Evolutionary conservation across 2,888 invertebrate genomes (phyloP), one percentile per base, ranked within the genome.

Genomic region (Laspeyria flexula): DNA sequence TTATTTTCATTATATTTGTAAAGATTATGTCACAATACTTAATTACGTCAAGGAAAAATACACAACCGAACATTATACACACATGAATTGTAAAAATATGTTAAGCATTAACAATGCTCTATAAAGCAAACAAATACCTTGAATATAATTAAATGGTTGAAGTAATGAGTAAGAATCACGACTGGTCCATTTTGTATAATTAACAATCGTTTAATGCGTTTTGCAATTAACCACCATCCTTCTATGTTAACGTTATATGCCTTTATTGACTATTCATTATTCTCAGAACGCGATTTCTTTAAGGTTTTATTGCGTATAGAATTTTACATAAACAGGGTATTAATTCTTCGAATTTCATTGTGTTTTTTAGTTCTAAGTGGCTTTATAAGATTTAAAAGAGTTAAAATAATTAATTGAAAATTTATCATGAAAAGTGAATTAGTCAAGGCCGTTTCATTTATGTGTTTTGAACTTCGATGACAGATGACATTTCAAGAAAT

Each of bases 121-220:
- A 47, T 51, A 57, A 55, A 60, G 40, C 55, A 43, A 43, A 55
- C 42, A 41, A 43, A 57, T 63, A 53, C 46, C 38, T 77, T 57
- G 67, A 73, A 78, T 83, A 87, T 85, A 88, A 88, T 88, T 86
- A 85, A 88, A 85, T 81, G 81, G 75, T 80, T 21, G 85, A 86
- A 86, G 83, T 88, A 89, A 88, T 87, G 86, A 83, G 79, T 82
- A 81, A 81, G 79, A 85, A 84, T 83, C 83, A 80, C 81, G 80
- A 57, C 45, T 53, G 45, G 30, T 40, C 81, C 81, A 83, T 87
- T 85, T 86, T 82, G 75, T 73, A 81, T 83, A 86, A 88, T 86
- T 87, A 83, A 83, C 84, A 87, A 85, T 85, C 81, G 79, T 82
- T 84, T 79, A 84, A 79, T 85, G 83, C 78, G 77, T 83, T 83